Conservation (phyloP, 2,888 invertebrate genomes). For the Microctonus brassicae region DNA sequence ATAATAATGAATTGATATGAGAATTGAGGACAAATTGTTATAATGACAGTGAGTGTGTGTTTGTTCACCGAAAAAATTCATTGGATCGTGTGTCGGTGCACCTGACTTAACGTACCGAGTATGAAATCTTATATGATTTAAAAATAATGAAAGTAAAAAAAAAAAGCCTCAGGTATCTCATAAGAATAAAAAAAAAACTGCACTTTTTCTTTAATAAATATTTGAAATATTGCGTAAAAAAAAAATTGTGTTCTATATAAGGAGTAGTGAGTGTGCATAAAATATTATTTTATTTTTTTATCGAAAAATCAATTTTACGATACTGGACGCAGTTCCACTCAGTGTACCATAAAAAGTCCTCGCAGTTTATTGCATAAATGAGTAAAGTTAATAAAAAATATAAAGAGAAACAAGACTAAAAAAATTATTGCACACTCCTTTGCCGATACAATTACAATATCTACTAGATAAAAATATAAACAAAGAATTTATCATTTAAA, state of each 20-base stretch:
- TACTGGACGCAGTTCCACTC: background rate
- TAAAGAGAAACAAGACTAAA: background rate
- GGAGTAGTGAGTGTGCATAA: background rate
- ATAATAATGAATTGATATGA: background rate
- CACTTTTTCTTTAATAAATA: background rate
- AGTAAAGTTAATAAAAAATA: background rate
- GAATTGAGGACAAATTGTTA: constrained; percentile 27
- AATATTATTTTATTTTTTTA: background rate
- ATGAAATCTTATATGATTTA: background rate
- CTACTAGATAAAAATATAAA: no score
- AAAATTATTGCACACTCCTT: background rate
- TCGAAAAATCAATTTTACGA: background rate
- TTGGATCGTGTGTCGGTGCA: constrained; percentile 43
- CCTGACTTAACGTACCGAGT: constrained; percentile 34
- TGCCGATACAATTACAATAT: background rate
- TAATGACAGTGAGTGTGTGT: constrained; percentile 1
- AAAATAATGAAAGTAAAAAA: no score
- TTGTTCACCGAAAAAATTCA: constrained; percentile 27
- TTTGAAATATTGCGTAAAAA: background rate
- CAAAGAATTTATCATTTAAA: no score
- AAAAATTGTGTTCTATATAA: background rate
- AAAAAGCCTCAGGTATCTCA: background rate
- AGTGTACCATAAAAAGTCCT: background rate
- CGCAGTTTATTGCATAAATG: background rate
- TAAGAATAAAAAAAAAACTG: background rate